Base-by-base conservation (phyloP, 23 tunicate genomes). In the Ciona savignyi region DNA sequence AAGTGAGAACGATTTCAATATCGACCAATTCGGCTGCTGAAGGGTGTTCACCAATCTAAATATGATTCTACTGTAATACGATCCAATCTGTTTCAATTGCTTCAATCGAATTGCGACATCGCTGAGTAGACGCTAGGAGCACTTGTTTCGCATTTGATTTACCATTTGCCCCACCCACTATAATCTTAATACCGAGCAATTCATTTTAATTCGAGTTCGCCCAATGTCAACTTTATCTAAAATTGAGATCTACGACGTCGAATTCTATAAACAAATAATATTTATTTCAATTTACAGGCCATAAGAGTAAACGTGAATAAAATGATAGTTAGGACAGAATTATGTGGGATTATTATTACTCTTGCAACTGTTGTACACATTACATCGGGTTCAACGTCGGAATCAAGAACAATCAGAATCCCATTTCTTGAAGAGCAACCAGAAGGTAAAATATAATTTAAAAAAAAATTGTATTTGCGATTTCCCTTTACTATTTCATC, bases 401-500 rank as follows among this genome's bases (percentile, higher is more conserved):
- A 63, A 4, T 49, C 65, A 29, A 56, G 67, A 27, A 76, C 20
- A 30, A 32, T 76, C 20, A 35, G 63, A 31, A 22, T 76, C 2
- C 72, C 70, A 4, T 65, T 76, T n/a, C 71, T 76, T n/a, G 80
- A 76, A 63, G 80, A 76, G 32, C 51, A 30, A 30, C n/a, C 80
- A 15, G 60, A 49, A 21, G 80, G 80, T 76, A 64, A 25, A 64
- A 24, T 51, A 15, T 19, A 51, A 15, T 15, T 15, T 21, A 51
- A 15, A 15, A 15, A 51, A 51, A 15, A 51, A 51, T 51, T 15
- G 21, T 51, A 15, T 19, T 51, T 51, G 19, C 19, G 21, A 51
- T 51, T 51, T 51, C 62, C 62, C 62, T 51, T 15, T 51, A 21
- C 62, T 51, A 51, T 51, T 21, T 51, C 19, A n/a, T n/a, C n/a